phyloP scores from a whole-genome alignment of 2,888 invertebrate genomes.

The Dicyrtoma fusca region DNA sequence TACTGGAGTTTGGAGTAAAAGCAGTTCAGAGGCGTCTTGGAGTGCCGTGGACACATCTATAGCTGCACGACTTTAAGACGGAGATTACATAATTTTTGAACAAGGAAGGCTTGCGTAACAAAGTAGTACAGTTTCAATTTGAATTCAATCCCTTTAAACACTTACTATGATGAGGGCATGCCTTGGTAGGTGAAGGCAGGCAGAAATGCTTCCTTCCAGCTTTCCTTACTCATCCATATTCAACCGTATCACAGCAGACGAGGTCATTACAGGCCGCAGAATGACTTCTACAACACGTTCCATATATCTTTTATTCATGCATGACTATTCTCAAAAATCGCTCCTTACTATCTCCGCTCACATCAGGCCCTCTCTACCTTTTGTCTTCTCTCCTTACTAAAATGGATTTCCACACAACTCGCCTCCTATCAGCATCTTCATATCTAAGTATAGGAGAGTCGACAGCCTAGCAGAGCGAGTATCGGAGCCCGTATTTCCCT shows the following conservation, averaged over 20 bases:
- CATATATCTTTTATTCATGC: constrained; percentile 44
- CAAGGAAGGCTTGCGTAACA: no score
- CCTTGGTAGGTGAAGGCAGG: constrained; percentile 15
- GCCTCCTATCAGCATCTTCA: no score
- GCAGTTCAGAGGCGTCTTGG: no score
- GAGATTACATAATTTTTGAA: no score
- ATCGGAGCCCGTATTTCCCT: no score
- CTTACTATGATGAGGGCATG: constrained; percentile 22
- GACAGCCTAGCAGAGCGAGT: no score
- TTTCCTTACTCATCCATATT: constrained; percentile 21
- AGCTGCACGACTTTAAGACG: no score
- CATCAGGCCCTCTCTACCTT: constrained; percentile 1
- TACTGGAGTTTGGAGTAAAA: no score
- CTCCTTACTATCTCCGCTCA: constrained; percentile 30
- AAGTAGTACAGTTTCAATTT: constrained; percentile 4
- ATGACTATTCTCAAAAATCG: constrained; percentile 36
- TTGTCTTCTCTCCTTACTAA: background rate
- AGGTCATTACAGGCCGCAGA: constrained; percentile 43
- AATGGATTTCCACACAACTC: no score
- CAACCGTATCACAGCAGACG: constrained; percentile 29
- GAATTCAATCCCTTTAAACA: constrained; percentile 36
- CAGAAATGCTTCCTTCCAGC: constrained; percentile 7
- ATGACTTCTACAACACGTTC: constrained; percentile 41
- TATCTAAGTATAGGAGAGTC: no score
- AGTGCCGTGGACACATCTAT: no score